Percentiles rank a stretch among this genome's conserved stretches.
Conservation (phyloP, 2,113 vertebrate genomes). For the Hippocampus mohnikei region DNA sequence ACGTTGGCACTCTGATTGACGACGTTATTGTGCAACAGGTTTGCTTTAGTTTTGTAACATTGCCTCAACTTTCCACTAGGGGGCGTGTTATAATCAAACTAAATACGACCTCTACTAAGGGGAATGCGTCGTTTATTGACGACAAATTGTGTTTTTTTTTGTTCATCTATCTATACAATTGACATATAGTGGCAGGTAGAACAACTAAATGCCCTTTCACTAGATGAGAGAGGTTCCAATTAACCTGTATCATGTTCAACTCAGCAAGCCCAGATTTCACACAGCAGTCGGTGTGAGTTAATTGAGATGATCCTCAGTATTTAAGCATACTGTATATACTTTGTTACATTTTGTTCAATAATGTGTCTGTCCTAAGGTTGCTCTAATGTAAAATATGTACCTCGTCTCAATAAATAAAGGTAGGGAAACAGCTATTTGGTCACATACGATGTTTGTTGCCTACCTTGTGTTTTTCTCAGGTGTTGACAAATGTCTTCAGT, state of each 20-base stretch:
- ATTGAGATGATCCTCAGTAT: neutral
- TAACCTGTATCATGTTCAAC: neutral
- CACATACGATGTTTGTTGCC: neutral
- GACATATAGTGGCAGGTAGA: neutral
- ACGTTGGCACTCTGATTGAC: slow-evolving; percentile 24
- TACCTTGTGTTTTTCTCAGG: slow-evolving; percentile 44
- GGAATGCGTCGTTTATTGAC: neutral
- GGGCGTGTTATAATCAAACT: neutral
- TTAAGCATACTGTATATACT: too few species aligned
- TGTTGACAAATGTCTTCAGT: slow-evolving; percentile 62
- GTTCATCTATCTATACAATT: neutral
- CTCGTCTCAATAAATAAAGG: neutral
- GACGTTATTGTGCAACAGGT: slow-evolving; percentile 70
- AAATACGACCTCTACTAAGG: neutral
- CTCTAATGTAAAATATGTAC: neutral
- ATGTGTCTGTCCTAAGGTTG: neutral
- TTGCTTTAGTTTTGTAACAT: neutral
- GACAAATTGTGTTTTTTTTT: neutral
- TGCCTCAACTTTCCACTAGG: neutral
- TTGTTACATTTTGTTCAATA: neutral
- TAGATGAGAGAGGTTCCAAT: neutral
- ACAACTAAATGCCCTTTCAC: neutral
- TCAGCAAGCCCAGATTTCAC: neutral
- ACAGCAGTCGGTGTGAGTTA: neutral
- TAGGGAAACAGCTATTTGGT: neutral